Evolutionary conservation across 2,797 vertebrate species (phyloP).

Genomic region (Enteromius treurensis): DNA sequence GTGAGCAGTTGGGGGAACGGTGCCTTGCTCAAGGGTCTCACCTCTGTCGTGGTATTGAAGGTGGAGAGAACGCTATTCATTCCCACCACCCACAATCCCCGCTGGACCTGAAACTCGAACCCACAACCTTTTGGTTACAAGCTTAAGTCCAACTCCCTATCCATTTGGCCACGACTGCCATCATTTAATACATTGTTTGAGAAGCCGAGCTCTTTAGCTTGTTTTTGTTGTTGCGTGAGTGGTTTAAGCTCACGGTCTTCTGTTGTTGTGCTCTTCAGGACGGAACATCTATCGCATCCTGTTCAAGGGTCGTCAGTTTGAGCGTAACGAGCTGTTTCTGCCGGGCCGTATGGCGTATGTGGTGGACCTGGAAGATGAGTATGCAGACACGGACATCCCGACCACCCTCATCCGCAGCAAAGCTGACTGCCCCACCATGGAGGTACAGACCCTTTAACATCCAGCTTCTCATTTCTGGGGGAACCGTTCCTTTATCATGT

Average conservation of each 20-base stretch:
- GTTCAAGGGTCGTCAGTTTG: constrained; percentile 85
- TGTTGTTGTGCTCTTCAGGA: constrained; percentile 72
- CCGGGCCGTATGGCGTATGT: constrained; percentile 97
- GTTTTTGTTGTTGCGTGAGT: neutral
- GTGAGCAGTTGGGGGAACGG: no score
- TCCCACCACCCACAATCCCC: no score
- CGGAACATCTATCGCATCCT: constrained; percentile 92
- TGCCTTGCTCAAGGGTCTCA: no score
- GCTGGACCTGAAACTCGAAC: no score
- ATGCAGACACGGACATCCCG: constrained; percentile 95
- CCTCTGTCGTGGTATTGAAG: no score
- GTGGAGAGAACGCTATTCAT: no score
- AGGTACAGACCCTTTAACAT: constrained; percentile 72
- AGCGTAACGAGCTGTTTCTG: constrained; percentile 94
- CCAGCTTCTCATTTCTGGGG: neutral
- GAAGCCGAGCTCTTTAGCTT: neutral
- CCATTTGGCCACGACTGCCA: no score
- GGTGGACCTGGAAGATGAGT: constrained; percentile 95
- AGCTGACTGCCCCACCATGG: constrained; percentile 97
- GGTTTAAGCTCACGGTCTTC: neutral
- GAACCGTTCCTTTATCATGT: neutral
- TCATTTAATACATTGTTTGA: no score
- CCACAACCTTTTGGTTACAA: no score
- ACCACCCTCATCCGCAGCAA: constrained; percentile 97
- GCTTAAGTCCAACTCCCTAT: no score